Conservation (phyloP, 2,113 vertebrate genomes). For the Chloebia gouldiae region DNA sequence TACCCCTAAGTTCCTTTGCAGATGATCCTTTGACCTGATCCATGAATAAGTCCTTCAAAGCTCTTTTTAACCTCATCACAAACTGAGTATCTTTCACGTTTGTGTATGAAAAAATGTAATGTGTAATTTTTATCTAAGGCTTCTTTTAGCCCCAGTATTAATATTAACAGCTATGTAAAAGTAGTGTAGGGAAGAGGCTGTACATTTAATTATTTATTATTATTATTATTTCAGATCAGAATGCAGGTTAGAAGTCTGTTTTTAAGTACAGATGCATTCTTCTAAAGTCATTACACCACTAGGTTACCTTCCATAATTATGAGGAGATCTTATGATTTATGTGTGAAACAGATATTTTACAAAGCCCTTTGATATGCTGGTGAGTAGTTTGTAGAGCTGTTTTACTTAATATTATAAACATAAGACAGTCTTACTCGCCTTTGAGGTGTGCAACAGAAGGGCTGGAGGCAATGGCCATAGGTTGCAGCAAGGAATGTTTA, state of each 20-base stretch:
- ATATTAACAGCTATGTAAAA: not conserved
- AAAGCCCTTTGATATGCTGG: not conserved
- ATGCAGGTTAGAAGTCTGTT: not conserved
- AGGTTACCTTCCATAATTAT: not conserved
- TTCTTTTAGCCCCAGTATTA: not conserved
- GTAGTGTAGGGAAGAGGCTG: not conserved
- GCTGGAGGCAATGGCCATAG: not conserved
- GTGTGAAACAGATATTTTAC: not conserved
- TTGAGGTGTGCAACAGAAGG: not conserved
- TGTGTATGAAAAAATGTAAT: not conserved
- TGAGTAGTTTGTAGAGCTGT: not conserved
- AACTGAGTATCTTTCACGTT: not conserved
- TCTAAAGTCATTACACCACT: not conserved
- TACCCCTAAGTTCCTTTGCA: not conserved
- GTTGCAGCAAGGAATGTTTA: not conserved
- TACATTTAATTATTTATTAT: not conserved
- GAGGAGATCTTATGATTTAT: not conserved
- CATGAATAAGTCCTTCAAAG: not conserved
- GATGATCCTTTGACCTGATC: not conserved
- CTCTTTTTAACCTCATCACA: not conserved
- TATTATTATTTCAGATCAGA: too few species aligned
- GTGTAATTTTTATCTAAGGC: not conserved
- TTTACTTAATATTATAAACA: not conserved
- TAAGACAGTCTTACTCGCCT: not conserved
- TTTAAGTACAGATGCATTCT: not conserved